Evolutionary conservation across 2,888 invertebrate genomes (phyloP).

Genomic region (Mesorhabditis sp.): DNA sequence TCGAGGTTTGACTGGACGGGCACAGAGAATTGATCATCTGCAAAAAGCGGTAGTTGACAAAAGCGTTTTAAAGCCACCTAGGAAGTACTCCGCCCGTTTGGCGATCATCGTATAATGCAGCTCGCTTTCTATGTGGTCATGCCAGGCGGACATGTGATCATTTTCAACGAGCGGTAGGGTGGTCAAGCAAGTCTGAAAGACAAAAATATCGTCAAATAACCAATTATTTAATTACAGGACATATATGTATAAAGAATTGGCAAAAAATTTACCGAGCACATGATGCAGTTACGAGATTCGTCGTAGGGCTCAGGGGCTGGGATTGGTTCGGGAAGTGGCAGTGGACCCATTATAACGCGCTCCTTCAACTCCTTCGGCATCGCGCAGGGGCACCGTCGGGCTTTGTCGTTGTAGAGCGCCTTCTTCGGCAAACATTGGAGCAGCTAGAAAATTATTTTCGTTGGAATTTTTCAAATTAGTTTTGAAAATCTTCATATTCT

Average conservation of each 20-base stretch:
- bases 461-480: too few species aligned
- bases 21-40: slow-evolving; percentile 21
- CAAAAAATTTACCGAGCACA: slow-evolving; percentile 10
- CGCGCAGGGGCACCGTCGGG: neutral
- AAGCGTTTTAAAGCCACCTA: slow-evolving; percentile 12
- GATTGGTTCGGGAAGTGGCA: slow-evolving; percentile 9
- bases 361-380: slow-evolving; percentile 6
- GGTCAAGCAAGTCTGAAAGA: slow-evolving; percentile 10
- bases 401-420: neutral
- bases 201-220: too few species aligned
- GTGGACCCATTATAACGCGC: slow-evolving; percentile 1
- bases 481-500: too few species aligned
- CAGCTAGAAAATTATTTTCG: neutral
- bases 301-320: slow-evolving; percentile 5
- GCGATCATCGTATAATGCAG: slow-evolving; percentile 16
- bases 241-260: neutral
- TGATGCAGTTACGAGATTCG: slow-evolving; percentile 9
- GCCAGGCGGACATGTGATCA: slow-evolving; percentile 10
- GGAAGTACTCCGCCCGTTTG: slow-evolving; percentile 10
- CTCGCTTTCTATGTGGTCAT: slow-evolving; percentile 14
- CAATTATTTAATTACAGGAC: too few species aligned
- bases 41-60: neutral
- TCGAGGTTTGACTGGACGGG: slow-evolving; percentile 15
- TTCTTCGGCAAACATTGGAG: neutral
- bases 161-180: neutral